Conservation (phyloP, 2,888 invertebrate species). For the Oscheius sp. region DNA sequence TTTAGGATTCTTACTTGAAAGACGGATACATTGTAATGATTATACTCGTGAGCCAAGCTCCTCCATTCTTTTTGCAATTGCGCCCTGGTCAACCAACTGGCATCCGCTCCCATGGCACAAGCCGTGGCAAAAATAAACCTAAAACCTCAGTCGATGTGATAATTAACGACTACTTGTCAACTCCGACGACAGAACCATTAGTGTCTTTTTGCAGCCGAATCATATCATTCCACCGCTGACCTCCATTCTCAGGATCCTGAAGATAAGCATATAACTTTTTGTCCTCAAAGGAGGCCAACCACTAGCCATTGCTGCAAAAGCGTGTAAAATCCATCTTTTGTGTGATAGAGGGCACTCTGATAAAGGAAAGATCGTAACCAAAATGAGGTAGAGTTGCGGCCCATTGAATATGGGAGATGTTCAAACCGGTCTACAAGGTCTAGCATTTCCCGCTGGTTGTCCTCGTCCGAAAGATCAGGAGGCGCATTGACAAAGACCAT, state of each 20-base stretch:
- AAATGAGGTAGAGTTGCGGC: slow-evolving; percentile 60
- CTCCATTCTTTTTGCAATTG: slow-evolving; percentile 58
- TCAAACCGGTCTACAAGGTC: slow-evolving; percentile 55
- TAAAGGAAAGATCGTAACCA: slow-evolving; percentile 58
- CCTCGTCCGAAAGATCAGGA: slow-evolving; percentile 44
- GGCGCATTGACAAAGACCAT: slow-evolving; percentile 59
- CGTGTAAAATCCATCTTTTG: slow-evolving; percentile 45
- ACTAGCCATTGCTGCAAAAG: slow-evolving; percentile 53
- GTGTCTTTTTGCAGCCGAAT: slow-evolving; percentile 40
- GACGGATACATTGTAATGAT: slow-evolving; percentile 55
- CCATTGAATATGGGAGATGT: slow-evolving; percentile 59
- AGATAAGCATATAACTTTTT: slow-evolving; percentile 11
- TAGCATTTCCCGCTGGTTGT: slow-evolving; percentile 46
- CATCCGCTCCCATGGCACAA: slow-evolving; percentile 58
- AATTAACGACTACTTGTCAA: slow-evolving; percentile 35
- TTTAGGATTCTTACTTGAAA: slow-evolving; percentile 49
- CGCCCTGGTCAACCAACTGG: slow-evolving; percentile 48
- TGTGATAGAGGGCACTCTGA: slow-evolving; percentile 48
- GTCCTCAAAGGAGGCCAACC: slow-evolving; percentile 9
- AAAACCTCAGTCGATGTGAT: not conserved
- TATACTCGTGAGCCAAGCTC: slow-evolving; percentile 45
- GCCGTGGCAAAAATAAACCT: slow-evolving; percentile 61
- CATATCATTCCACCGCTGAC: slow-evolving; percentile 60
- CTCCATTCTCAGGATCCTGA: slow-evolving; percentile 55
- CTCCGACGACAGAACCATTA: slow-evolving; percentile 39